Base-by-base conservation (phyloP, 2,797 vertebrate genomes). In the Rhinatrema bivittatum region DNA sequence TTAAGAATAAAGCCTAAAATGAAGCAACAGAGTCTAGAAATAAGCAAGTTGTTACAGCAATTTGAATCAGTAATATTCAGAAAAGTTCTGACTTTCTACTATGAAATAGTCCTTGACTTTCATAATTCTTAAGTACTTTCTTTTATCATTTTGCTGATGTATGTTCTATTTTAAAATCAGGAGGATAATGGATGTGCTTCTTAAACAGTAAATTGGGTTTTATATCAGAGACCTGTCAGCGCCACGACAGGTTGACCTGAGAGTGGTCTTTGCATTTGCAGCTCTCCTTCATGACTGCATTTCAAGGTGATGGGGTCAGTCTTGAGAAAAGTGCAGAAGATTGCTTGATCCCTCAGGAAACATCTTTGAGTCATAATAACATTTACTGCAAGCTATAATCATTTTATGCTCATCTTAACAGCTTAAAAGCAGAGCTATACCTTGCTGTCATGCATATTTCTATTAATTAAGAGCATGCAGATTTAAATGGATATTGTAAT, bases 151-250 rank as follows among this genome's bases (percentile, higher is more conserved):
- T 76, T 76, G 79, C 81, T 85, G 84, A 84, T 72, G 72, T 68
- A 67, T 65, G 78, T 54, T 74, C 66, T 81, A 76, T 74, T 81
- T 78, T 78, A 77, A 78, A 83, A 77, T 68, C 64, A 27, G 68
- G 75, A 76, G 74, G 74, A 79, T 85, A 87, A 87, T 82, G 72
- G 78, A 85, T 87, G 78, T 78, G 74, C 78, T 79, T 81, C 81
- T 77, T 75, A 67, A 70, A 68, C 63, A 64, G 53, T 77, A 84
- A 85, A 87, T 85, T 79, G 79, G 72, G 78, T 85, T 85, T 83
- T 81, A 74, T 76, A 79, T 83, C 74, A 79, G 69, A 80, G 64
- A 61, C 63, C 47, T 76, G 74, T 79, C 78, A 74, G 64, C 21
- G 20, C 57, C 50, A 46, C 1, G 64, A 75, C 71, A 76, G 39